A percentile compares a stretch with the other conserved stretches of the same genome.
phyloP scores from a whole-genome alignment of 2,797 vertebrate species.

The Lacerta viridis region DNA sequence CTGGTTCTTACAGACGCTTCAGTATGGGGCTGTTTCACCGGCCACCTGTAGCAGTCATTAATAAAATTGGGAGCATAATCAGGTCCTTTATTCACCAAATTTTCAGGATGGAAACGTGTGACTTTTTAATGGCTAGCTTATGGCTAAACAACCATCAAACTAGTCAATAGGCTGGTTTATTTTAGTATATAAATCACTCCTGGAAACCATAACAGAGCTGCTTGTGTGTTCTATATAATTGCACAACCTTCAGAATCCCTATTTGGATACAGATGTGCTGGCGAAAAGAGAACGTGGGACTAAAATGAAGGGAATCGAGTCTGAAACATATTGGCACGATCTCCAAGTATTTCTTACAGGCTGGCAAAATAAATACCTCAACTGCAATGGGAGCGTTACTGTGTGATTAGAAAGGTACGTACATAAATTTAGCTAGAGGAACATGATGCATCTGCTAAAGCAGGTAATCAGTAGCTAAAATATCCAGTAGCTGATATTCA shows the following conservation, averaged over 20 bases:
- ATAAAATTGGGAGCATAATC: conserved; percentile 31
- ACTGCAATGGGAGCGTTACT: not conserved
- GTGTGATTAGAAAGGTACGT: conserved; percentile 25
- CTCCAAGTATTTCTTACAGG: conserved; percentile 11
- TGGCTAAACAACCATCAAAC: conserved; percentile 77
- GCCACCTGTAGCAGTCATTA: conserved; percentile 20
- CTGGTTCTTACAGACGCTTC: not conserved
- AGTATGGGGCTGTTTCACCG: conserved; percentile 60
- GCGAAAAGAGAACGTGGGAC: conserved; percentile 33
- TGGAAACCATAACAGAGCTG: conserved; percentile 65
- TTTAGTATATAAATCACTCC: conserved; percentile 73
- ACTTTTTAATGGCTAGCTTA: conserved; percentile 77
- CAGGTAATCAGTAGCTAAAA: conserved; percentile 36
- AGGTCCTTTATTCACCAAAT: conserved; percentile 66
- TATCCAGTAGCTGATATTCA: conserved; percentile 15
- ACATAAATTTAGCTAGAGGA: not conserved
- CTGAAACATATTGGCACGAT: conserved; percentile 24
- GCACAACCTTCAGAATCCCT: conserved; percentile 49
- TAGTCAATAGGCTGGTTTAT: conserved; percentile 62
- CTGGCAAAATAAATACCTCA: conserved; percentile 36
- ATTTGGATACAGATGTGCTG: not conserved
- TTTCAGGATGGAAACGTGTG: conserved; percentile 73
- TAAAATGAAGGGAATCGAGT: conserved; percentile 51
- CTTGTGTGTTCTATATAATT: conserved; percentile 59
- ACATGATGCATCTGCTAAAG: conserved; percentile 37